A percentile compares a stretch with the other conserved stretches of the same genome.
Conservation (phyloP, 1,140 invertebrate genomes). For the Euura lappo region DNA sequence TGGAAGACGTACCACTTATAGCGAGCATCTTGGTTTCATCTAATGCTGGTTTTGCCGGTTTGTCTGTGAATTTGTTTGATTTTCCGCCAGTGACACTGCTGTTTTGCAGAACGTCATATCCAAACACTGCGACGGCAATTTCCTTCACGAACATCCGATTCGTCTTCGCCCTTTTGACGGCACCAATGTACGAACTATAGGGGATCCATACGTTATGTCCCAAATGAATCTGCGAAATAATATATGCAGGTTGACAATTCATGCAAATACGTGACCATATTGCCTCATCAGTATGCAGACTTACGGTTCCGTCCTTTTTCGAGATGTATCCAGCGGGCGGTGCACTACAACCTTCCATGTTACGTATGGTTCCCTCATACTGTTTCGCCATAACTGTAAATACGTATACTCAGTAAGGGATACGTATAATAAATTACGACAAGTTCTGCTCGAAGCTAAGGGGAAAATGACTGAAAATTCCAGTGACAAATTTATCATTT, state of each 20-base stretch:
- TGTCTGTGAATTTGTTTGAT: too few species aligned
- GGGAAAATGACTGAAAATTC: not conserved
- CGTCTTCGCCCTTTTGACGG: not conserved
- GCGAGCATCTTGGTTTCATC: not conserved
- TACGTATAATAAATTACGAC: not conserved
- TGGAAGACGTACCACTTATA: slow-evolving; percentile 1
- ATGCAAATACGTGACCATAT: not conserved
- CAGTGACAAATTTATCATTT: not conserved
- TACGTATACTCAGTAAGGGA: not conserved
- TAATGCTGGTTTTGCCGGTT: slow-evolving; percentile 2
- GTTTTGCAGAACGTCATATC: not conserved
- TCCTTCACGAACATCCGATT: slow-evolving; percentile 13
- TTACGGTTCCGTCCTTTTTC: not conserved
- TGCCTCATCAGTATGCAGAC: not conserved
- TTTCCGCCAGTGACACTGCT: slow-evolving; percentile 10
- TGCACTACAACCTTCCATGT: not conserved
- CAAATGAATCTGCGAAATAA: slow-evolving; percentile 14
- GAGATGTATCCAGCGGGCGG: not conserved
- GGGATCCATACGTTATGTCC: slow-evolving; percentile 12
- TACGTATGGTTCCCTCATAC: not conserved
- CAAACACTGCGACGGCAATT: slow-evolving; percentile 15
- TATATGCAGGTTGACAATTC: not conserved
- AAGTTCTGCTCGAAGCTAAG: not conserved
- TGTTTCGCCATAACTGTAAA: not conserved
- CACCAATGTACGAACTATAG: slow-evolving; percentile 9